These are phyloP conservation scores for Bostrychus sinensis DNA, from an alignment of 2,113 vertebrate species.

Conservation along the genomic window DNA sequence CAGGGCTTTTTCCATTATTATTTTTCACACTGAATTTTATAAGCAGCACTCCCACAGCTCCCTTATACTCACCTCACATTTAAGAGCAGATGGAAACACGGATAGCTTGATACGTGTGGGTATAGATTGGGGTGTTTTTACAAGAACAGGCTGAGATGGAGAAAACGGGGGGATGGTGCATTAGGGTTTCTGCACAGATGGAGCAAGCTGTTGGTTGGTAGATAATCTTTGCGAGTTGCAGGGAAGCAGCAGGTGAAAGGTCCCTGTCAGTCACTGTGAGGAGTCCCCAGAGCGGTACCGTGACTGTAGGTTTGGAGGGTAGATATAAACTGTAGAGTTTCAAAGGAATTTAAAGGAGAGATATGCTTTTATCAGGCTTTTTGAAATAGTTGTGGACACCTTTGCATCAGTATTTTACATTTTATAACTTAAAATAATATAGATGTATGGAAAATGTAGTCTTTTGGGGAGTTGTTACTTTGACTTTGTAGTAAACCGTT, in stretches of 20 bases:
- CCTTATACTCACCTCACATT: conserved; percentile 24
- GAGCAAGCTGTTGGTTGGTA: conserved; percentile 5
- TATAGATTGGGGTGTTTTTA: conserved; percentile 61
- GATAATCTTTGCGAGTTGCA: conserved; percentile 57
- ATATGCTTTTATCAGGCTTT: no score
- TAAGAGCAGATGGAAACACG: conserved; percentile 21
- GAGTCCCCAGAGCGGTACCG: conserved; percentile 43
- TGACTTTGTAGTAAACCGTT: no score
- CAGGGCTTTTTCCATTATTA: conserved; percentile 54
- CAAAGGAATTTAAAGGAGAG: neutral
- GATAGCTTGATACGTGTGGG: conserved; percentile 45
- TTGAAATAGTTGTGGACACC: no score
- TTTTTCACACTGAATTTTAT: conserved; percentile 60
- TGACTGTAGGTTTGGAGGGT: conserved; percentile 18
- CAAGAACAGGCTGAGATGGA: conserved; percentile 7
- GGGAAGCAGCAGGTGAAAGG: conserved; percentile 51
- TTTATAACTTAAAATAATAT: no score
- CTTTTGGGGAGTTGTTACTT: no score
- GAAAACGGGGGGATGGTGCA: neutral
- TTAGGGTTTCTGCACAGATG: neutral
- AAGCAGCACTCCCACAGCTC: conserved; percentile 42
- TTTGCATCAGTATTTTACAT: no score
- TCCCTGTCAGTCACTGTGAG: conserved; percentile 58
- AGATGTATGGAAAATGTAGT: no score
- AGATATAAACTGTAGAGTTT: conserved; percentile 3